Percentiles rank a stretch among this genome's conserved stretches.
These are phyloP conservation scores for Hemitrygon akajei DNA, from an alignment of 2,797 vertebrate genomes.

Conservation along the genomic window DNA sequence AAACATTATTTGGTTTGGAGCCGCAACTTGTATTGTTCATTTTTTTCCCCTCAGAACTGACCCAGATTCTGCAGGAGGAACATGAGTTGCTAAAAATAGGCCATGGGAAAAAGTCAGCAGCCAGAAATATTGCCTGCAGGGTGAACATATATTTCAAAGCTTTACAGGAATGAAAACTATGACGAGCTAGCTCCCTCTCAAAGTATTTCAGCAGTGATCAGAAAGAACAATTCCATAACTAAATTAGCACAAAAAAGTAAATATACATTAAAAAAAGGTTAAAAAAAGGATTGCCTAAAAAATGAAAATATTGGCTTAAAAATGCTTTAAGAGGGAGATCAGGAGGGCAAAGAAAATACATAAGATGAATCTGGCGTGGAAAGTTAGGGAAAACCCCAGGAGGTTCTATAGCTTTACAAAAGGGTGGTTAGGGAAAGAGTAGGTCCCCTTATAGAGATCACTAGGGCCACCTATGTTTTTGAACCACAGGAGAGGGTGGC, in stretches of 20 bases:
- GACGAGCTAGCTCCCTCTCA: neutral
- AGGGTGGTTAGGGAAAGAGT: no score
- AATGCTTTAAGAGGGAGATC: no score
- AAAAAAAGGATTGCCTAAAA: neutral
- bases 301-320: neutral
- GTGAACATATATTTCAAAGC: neutral
- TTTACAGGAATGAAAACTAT: constrained; percentile 12
- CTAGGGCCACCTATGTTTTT: no score
- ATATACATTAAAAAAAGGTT: neutral
- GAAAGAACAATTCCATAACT: no score
- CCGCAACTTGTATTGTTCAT: neutral
- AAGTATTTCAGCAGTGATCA: neutral
- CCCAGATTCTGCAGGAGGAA: neutral
- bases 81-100: constrained; percentile 14
- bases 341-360: no score
- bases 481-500: no score
- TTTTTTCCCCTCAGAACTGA: neutral
- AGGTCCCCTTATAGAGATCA: no score
- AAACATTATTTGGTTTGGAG: constrained; percentile 4
- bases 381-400: no score
- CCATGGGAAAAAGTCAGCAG: neutral
- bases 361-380: no score
- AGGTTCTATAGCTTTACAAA: no score
- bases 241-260: neutral
- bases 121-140: neutral